Base-by-base conservation (phyloP, 2,888 invertebrate species). In the Stenolophus ochropezus region DNA sequence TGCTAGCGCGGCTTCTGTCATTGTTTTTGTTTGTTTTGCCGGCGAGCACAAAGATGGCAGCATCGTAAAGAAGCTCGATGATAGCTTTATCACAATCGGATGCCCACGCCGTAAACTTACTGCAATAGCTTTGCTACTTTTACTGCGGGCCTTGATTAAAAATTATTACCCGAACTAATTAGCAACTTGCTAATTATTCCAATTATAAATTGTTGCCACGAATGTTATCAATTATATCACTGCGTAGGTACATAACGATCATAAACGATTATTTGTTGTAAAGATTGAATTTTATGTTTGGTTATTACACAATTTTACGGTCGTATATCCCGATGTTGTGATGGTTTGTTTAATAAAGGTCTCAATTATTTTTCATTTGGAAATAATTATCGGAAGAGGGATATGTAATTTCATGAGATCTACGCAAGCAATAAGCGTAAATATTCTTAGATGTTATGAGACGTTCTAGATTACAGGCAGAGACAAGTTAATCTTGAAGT, bases 81-180 rank as follows among this genome's bases (percentile, higher is more conserved):
- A 79, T 79, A 69, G 79, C 79, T 79, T 79, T 79, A 79, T 79
- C 79, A 79, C 79, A 79, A 71, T 69, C 65, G 79, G 76, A 76
- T 76, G 53, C 56, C 58, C 58, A 76, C 69, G 69, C 79, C 47
- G 73, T 73, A 73, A 73, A 73, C 73, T 49, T 42, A 49, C 73
- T 14, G 73, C 18, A 73, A 47, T 49, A 8, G 69, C 42, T 61
- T n/a, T 14, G 65, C 33, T 18, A 51, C 21, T 18, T 76, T 53
- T 27, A 76, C 76, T 20, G 76, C 76, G 53, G 56, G 51, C 33
- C 79, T 79, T 79, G 79, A 79, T 79, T 79, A 79, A 79, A 79
- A 79, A 79, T 79, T 79, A 79, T 79, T 79, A 71, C 79, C 79
- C 69, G 27, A 79, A 79, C 79, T 79, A 79, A 79, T 79, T 79